Evolutionary conservation across 2,113 vertebrate species (phyloP), one percentile per base, ranked within the genome.

Genomic region (Cromileptes altivelis): DNA sequence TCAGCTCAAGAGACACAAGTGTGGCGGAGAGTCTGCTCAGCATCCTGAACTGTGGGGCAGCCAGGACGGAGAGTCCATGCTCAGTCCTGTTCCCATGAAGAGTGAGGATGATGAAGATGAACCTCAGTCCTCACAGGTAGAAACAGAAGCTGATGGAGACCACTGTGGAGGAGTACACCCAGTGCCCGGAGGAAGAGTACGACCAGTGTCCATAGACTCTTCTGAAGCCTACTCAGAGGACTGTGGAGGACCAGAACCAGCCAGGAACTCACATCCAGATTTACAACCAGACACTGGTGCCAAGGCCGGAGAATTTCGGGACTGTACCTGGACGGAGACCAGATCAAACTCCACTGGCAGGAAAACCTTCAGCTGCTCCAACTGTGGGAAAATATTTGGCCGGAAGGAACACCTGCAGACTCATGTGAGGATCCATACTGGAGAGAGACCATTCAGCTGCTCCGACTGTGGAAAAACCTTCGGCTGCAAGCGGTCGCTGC

Each of bases 371-470:
- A 49, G 65, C 57, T 82, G 80, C 80, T 37, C 49, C 0, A 47
- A 53, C 0, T 75, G 80, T 3, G 80, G 80, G 23, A 75, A 69
- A 19, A 25, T 70, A 33, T 75, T 82, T 25, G 64, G 56, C 18
- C 80, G 72, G 0, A 82, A 82, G 25, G 80, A 75, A 75, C 71
- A 82, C 55, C 47, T 82, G 23, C 71, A 75, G 56, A 75, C 55
- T 2, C 74, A 77, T 0, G 40, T n/a, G 17, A 82, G 71, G 4
- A 82, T 75, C 4, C 80, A 82, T 2, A 82, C 80, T 0, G 80
- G 80, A 25, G 73, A 83, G 58, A 70, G 74, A 52, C 81, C 81
- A 0, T 83, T 83, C 3, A 40, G 67, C 60, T 83, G 81, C 60
- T 78, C 60, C 1, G 4, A 58, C 0, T 83, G 81, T 3, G 80